These are phyloP conservation scores for Galerucella calmariensis DNA, from an alignment of 2,888 invertebrate species.

Conservation along the genomic window DNA sequence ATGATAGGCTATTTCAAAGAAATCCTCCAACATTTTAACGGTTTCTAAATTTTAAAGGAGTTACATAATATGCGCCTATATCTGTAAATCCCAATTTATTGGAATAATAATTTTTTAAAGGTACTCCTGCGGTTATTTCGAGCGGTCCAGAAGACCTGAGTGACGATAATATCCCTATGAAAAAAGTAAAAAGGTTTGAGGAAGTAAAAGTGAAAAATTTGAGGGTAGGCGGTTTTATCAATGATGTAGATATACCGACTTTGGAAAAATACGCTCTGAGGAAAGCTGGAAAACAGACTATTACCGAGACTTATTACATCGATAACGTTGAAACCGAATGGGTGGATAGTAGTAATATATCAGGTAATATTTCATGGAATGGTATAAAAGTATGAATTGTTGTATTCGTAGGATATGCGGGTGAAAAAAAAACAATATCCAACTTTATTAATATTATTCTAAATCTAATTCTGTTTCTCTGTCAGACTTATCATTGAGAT, in stretches of 20 bases:
- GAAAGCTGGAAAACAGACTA: constrained; percentile 65
- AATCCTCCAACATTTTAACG: no score
- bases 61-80: background rate
- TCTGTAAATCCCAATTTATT: background rate
- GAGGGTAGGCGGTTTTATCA: constrained; percentile 65
- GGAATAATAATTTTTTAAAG: background rate
- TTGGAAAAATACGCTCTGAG: constrained; percentile 66
- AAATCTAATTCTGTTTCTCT: no score
- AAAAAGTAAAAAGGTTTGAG: constrained; percentile 44
- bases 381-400: background rate
- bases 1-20: no score
- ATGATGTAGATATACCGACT: constrained; percentile 64
- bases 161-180: constrained; percentile 18
- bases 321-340: constrained; percentile 57
- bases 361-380: constrained; percentile 29
- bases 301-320: constrained; percentile 60
- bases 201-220: constrained; percentile 63
- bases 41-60: no score
- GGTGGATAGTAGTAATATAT: constrained; percentile 29
- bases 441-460: no score
- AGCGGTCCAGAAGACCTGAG: background rate
- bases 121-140: background rate
- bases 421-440: no score
- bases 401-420: background rate
- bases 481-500: no score